Evolutionary conservation across 2,888 invertebrate genomes (phyloP), one percentile per base, ranked within the genome.

Genomic region (Aspidiotus rigidus): DNA sequence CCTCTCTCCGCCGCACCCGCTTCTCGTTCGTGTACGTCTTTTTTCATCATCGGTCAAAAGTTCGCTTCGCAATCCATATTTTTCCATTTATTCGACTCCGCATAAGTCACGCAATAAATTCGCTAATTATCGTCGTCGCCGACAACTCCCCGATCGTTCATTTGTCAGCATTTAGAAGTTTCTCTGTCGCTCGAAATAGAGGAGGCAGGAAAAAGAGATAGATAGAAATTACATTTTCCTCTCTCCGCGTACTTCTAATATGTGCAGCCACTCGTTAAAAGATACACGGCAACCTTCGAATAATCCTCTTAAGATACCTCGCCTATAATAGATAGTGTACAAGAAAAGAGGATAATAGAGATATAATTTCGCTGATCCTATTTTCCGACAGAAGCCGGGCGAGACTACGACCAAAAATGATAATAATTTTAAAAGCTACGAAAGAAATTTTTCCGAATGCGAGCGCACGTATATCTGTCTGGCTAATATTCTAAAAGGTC

Each of bases 211-310:
- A 49, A 49, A 49, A 49, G 49, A 49, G 49, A 49, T 13, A 49
- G 49, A 49, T 49, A 49, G 49, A 49, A 49, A 49, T 49, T 49
- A 49, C 49, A n/a, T 49, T 49, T 49, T n/a, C 49, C n/a, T n/a
- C n/a, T 49, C n/a, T 49, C n/a, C 28, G n/a, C 17, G 42, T 28
- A 17, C 64, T n/a, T 13, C 64, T 62, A 40, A 40, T 40, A 66
- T 66, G 66, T 66, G 66, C 66, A 66, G 66, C 66, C 66, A 66
- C 57, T 66, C 66, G 66, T 66, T 66, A 66, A 66, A 66, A 66
- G 56, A 57, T 57, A 66, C 59, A 66, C 66, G 49, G 66, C 59
- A 66, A 59, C 59, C 66, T 66, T 66, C 44, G 57, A 66, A 66
- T 66, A 66, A 66, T 66, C 66, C 66, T 57, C 66, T 66, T 66